phyloP scores from a whole-genome alignment of 2,113 vertebrate genomes.

The Mormyrus lacerda region DNA sequence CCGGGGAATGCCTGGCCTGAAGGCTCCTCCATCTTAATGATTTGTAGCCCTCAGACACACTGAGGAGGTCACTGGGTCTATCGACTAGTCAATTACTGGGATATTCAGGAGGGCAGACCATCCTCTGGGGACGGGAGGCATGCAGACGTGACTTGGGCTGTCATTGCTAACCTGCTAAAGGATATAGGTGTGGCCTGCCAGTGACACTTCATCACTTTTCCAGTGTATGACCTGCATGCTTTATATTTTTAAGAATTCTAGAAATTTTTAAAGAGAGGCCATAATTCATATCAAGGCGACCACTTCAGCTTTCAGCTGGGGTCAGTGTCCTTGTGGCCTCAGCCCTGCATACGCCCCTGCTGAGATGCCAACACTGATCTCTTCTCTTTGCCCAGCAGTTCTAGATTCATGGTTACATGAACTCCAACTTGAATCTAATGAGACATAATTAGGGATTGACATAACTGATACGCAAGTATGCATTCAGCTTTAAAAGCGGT shows the following conservation, averaged over 20 bases:
- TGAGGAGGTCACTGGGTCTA: background rate
- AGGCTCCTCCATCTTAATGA: background rate
- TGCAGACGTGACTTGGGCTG: background rate
- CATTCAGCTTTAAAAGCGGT: too few species aligned
- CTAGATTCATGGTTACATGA: background rate
- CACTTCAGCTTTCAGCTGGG: background rate
- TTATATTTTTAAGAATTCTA: background rate
- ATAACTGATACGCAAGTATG: too few species aligned
- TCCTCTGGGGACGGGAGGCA: constrained; percentile 7
- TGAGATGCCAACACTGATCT: background rate
- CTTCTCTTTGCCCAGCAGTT: background rate
- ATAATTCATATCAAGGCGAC: background rate
- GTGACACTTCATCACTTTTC: constrained; percentile 9
- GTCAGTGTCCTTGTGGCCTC: background rate
- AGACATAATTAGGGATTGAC: background rate
- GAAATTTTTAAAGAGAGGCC: background rate
- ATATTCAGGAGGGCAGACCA: background rate
- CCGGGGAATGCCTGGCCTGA: background rate
- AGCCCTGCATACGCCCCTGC: background rate
- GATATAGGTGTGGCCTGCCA: constrained; percentile 13
- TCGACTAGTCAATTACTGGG: background rate
- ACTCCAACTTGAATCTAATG: background rate
- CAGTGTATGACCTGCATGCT: background rate
- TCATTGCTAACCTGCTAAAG: background rate
- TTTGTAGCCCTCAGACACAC: constrained; percentile 12